A percentile compares a stretch with the other conserved stretches of the same genome.
Conservation (phyloP, 2,113 vertebrate genomes). For the Antigone vipio region DNA sequence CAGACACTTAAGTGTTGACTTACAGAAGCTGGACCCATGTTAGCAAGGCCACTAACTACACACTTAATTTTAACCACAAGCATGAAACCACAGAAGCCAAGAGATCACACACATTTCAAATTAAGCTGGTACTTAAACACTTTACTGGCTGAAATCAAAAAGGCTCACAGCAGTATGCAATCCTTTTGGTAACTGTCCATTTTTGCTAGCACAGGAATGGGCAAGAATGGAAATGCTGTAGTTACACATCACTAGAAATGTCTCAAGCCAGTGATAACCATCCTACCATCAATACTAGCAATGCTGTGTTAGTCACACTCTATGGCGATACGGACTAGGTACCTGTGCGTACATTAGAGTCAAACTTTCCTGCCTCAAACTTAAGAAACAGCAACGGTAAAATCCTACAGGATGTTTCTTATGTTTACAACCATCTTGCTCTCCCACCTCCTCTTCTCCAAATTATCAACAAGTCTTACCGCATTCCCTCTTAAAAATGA, state of each 20-base stretch:
- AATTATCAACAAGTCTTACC: neutral
- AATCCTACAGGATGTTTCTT: neutral
- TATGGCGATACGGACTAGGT: neutral
- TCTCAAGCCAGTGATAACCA: neutral
- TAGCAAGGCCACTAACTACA: neutral
- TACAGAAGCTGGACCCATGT: neutral
- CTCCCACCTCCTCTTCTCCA: neutral
- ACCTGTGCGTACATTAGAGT: neutral
- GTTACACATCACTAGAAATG: neutral
- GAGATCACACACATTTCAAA: neutral
- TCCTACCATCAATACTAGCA: neutral
- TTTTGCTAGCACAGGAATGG: neutral
- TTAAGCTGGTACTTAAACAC: neutral
- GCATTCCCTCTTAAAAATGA: neutral
- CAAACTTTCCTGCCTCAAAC: neutral
- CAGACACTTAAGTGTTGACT: neutral
- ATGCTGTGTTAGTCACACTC: neutral
- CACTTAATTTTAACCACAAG: neutral
- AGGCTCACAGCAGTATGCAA: neutral
- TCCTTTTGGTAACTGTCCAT: neutral
- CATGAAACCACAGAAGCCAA: neutral
- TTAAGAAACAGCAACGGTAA: neutral
- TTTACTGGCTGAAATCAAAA: neutral
- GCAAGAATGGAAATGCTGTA: neutral
- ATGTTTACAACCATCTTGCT: neutral